Conservation (phyloP, 2,797 vertebrate genomes). For the Carduelis carduelis region DNA sequence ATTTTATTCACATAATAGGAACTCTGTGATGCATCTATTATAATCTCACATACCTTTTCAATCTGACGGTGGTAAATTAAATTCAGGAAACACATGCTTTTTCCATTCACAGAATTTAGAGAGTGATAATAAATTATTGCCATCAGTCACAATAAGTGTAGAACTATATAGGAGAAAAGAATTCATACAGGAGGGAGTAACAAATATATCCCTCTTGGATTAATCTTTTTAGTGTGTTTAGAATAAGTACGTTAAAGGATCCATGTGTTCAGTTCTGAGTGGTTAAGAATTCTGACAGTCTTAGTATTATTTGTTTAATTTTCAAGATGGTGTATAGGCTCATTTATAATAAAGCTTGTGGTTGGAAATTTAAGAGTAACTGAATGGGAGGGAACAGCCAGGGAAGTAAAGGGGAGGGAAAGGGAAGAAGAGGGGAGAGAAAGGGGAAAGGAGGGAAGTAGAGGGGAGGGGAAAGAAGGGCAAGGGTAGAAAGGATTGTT, state of each 20-base stretch:
- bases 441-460: too few species aligned
- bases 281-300: neutral
- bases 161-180: neutral
- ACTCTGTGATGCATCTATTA: conserved; percentile 6
- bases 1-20: neutral
- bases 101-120: neutral
- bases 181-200: neutral
- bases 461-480: neutral
- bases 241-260: neutral
- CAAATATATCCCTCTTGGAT: neutral
- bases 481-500: neutral
- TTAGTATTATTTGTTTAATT: neutral
- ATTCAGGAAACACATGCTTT: neutral
- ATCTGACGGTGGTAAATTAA: neutral
- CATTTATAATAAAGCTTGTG: neutral
- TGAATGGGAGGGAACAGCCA: rapidly evolving
- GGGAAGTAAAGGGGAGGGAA: neutral
- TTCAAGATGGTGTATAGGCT: neutral
- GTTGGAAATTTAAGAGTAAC: neutral
- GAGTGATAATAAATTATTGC: neutral
- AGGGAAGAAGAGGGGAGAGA: neutral
- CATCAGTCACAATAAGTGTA: neutral
- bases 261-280: neutral
- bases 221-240: neutral
- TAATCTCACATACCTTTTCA: neutral